Percentiles rank a stretch among this genome's conserved stretches.
Evolutionary conservation across 2,888 invertebrate species (phyloP).

Genomic region (Chalcosyrphus nemorum): DNA sequence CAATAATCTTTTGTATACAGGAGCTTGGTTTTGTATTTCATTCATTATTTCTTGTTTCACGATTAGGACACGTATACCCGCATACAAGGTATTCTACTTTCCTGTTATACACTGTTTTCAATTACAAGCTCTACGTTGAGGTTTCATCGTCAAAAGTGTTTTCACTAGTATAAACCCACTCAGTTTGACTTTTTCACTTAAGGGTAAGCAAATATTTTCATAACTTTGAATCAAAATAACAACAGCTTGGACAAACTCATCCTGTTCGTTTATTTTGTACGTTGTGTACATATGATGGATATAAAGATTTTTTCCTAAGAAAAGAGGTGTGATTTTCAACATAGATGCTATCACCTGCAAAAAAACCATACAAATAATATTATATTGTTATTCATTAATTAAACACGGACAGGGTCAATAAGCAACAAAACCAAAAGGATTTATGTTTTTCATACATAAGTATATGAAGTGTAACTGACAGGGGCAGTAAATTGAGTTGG

Average conservation of each 20-base stretch:
- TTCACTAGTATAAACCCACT: not conserved
- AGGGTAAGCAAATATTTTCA: conserved; percentile 10
- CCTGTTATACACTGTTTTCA: not conserved
- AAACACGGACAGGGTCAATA: conserved; percentile 34
- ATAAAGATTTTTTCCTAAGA: not conserved
- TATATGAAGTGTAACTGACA: not conserved
- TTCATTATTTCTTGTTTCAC: not conserved
- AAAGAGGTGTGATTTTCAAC: not conserved
- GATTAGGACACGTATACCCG: not conserved
- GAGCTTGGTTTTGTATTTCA: not conserved
- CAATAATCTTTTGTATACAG: not conserved
- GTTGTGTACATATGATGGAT: too few species aligned
- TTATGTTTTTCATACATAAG: not conserved
- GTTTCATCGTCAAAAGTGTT: not conserved
- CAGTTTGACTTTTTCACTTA: not conserved
- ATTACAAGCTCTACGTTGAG: not conserved
- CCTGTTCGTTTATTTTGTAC: not conserved
- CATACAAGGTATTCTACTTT: not conserved
- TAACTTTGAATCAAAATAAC: conserved; percentile 14
- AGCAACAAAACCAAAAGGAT: conserved; percentile 10
- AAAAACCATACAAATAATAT: conserved; percentile 15
- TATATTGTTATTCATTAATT: conserved; percentile 29
- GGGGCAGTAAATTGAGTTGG: not conserved
- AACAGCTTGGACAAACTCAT: not conserved
- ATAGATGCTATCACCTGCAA: not conserved